A percentile compares a stretch with the other conserved stretches of the same genome.
These are phyloP conservation scores for Ochropleura leucogaster DNA, from an alignment of 2,888 invertebrate species.

Conservation along the genomic window DNA sequence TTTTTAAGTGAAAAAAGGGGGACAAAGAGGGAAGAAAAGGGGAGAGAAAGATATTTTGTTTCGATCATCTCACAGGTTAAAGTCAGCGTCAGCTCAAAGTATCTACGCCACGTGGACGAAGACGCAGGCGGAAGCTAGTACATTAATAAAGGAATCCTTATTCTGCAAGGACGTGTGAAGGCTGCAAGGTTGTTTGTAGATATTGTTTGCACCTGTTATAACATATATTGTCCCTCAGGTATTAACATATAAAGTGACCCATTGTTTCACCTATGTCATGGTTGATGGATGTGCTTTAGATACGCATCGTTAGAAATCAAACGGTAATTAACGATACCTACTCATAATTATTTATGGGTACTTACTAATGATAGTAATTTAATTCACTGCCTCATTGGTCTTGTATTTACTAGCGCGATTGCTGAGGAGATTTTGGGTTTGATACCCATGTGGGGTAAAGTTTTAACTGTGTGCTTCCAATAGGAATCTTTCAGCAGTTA, in stretches of 20 bases:
- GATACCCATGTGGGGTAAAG: too few relatives aligned
- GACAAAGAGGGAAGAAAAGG: too few relatives aligned
- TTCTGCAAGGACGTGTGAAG: neutral
- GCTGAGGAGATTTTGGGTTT: neutral
- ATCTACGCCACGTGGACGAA: too few relatives aligned
- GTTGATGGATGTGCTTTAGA: neutral
- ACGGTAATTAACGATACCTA: neutral
- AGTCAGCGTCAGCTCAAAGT: too few relatives aligned
- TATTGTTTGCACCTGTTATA: neutral
- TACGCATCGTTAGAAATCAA: neutral
- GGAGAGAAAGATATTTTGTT: too few relatives aligned
- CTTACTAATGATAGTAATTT: neutral
- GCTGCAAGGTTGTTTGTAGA: neutral
- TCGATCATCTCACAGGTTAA: too few relatives aligned
- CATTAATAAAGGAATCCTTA: neutral
- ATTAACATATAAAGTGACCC: conserved; percentile 34
- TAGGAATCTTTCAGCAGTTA: neutral
- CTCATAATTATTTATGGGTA: neutral
- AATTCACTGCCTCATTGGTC: neutral
- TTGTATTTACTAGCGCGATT: neutral
- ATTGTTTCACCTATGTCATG: conserved; percentile 24
- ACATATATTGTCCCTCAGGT: conserved; percentile 10
- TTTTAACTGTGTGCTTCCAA: neutral
- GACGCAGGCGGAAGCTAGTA: too few relatives aligned
- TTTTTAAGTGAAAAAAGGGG: too few relatives aligned